phyloP scores from a whole-genome alignment of 1,140 invertebrate genomes.

The Conus betulinus region DNA sequence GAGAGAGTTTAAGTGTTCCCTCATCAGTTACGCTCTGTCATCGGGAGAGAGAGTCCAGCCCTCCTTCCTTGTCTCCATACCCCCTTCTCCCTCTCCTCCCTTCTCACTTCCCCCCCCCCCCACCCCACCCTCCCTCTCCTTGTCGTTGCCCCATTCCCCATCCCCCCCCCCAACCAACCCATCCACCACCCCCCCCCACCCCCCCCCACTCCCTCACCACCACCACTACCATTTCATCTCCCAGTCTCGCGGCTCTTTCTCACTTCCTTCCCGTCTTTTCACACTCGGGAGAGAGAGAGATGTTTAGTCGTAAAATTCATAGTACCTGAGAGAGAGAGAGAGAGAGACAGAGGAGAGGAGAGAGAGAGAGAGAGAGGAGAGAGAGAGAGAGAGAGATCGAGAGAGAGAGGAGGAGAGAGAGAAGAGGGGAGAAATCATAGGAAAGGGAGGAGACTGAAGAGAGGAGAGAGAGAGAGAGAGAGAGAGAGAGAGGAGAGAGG shows the following conservation, averaged over 20 bases:
- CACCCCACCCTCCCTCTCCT: not conserved
- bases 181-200: too few relatives aligned
- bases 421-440: not conserved
- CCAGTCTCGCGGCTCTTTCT: not conserved
- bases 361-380: too few relatives aligned
- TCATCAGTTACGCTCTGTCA: constrained; percentile 17
- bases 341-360: too few relatives aligned
- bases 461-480: not conserved
- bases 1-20: constrained; percentile 21
- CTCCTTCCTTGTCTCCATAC: not conserved
- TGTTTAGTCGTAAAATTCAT: too few relatives aligned
- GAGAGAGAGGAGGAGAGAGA: not conserved
- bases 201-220: too few relatives aligned
- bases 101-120: not conserved
- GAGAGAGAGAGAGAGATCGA: not conserved
- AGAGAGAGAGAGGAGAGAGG: not conserved
- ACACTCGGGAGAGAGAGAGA: too few relatives aligned
- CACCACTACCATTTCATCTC: not conserved
- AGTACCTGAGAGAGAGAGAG: too few relatives aligned
- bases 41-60: not conserved
- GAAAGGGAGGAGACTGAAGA: too few relatives aligned
- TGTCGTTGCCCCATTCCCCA: not conserved
- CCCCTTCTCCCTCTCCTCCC: not conserved
- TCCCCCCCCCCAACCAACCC: too few relatives aligned
- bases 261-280: too few relatives aligned